phyloP scores from a whole-genome alignment of 2,888 invertebrate species.

The Pammene aurita region DNA sequence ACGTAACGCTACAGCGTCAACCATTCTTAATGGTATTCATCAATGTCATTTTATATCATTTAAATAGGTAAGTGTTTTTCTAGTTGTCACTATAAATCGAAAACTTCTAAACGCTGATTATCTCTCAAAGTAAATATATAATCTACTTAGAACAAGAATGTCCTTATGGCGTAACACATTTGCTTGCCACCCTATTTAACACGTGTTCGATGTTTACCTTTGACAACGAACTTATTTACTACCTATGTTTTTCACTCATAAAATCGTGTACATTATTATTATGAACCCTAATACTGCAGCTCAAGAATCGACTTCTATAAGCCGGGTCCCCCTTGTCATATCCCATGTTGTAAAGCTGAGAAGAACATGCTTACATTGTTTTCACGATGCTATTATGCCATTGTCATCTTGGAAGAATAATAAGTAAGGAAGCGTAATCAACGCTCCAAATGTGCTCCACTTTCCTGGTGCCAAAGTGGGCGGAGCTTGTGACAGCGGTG shows the following conservation, averaged over 20 bases:
- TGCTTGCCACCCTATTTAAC: slow-evolving; percentile 30
- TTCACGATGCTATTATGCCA: slow-evolving; percentile 28
- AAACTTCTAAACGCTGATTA: too few species aligned
- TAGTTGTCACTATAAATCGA: too few species aligned
- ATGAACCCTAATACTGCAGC: neutral
- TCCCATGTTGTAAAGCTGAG: slow-evolving; percentile 4
- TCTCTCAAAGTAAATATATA: too few species aligned
- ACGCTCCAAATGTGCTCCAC: too few species aligned
- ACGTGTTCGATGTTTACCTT: slow-evolving; percentile 38
- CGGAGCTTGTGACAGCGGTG: too few species aligned
- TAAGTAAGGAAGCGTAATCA: too few species aligned
- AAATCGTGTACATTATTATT: neutral
- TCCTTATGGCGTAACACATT: neutral
- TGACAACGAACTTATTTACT: slow-evolving; percentile 4
- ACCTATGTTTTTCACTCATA: slow-evolving; percentile 14
- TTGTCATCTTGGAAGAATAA: too few species aligned
- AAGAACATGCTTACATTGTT: slow-evolving; percentile 42
- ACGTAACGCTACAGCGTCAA: too few species aligned
- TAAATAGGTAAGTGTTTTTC: too few species aligned
- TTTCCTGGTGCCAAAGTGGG: too few species aligned
- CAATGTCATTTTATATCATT: too few species aligned
- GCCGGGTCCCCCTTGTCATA: neutral
- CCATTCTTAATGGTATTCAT: too few species aligned
- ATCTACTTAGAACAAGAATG: neutral
- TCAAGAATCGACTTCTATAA: slow-evolving; percentile 4